These are phyloP conservation scores for Pogonocherus hispidulus DNA, from an alignment of 2,888 invertebrate genomes.

Conservation along the genomic window DNA sequence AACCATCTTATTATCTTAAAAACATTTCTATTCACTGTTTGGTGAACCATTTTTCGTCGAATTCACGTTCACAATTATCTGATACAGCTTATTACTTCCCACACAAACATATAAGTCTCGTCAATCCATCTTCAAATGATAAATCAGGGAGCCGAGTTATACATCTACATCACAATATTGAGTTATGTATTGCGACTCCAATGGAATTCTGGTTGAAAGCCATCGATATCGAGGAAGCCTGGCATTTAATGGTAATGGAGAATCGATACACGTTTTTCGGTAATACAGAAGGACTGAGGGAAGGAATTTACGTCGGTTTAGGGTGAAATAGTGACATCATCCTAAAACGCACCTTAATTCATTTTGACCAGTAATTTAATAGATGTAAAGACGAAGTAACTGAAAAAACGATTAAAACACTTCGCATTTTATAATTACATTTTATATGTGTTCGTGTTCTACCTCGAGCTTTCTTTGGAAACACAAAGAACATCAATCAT, in stretches of 20 bases:
- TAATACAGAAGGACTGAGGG: background rate
- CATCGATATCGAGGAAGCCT: conserved; percentile 47
- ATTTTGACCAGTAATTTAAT: too few relatives aligned
- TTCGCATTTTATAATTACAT: too few relatives aligned
- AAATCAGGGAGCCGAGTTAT: conserved; percentile 1
- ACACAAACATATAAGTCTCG: background rate
- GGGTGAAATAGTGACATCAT: background rate
- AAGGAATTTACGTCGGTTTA: background rate
- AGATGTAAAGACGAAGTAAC: too few relatives aligned
- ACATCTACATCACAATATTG: conserved; percentile 21
- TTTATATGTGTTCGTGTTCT: too few relatives aligned
- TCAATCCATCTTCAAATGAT: background rate
- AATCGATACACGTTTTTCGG: conserved; percentile 48
- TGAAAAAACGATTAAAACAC: too few relatives aligned
- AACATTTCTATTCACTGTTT: too few relatives aligned
- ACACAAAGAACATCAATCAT: too few relatives aligned
- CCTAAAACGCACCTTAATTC: too few relatives aligned
- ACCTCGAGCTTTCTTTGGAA: too few relatives aligned
- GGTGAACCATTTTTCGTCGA: too few relatives aligned
- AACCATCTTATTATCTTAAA: too few relatives aligned
- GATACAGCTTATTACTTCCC: background rate
- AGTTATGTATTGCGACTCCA: conserved; percentile 53
- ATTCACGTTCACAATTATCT: too few relatives aligned
- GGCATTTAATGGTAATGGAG: conserved; percentile 53
- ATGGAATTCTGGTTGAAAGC: conserved; percentile 51